These are phyloP conservation scores for Centropyge bicolor DNA, from an alignment of 2,797 vertebrate species.

Conservation along the genomic window DNA sequence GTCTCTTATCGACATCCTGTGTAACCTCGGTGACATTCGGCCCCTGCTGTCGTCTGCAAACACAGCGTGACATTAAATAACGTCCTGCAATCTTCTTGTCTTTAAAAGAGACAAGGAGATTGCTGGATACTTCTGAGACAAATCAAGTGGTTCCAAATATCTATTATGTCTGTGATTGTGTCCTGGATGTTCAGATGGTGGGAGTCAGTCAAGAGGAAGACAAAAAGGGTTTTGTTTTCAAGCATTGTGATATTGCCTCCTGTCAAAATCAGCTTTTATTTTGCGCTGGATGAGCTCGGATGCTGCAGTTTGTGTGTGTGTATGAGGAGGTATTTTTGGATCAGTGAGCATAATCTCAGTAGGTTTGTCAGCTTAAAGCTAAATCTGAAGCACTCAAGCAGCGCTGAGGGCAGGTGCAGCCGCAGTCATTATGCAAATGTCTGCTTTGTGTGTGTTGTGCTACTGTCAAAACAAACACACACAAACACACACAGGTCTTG, in stretches of 20 bases:
- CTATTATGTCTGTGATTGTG: not conserved
- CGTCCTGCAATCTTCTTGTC: not conserved
- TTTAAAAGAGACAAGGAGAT: constrained; percentile 1
- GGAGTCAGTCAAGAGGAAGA: constrained; percentile 4
- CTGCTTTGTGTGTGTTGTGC: constrained; percentile 67
- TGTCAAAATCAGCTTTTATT: constrained; percentile 30
- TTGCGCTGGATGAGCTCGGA: not conserved
- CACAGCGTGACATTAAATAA: constrained; percentile 1
- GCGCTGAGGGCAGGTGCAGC: constrained; percentile 73
- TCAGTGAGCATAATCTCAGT: constrained; percentile 39
- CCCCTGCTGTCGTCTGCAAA: constrained; percentile 4
- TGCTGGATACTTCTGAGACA: constrained; percentile 29
- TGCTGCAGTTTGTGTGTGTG: constrained; percentile 31
- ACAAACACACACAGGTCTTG: constrained; percentile 33
- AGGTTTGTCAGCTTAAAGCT: constrained; percentile 50
- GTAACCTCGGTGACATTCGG: constrained; percentile 8
- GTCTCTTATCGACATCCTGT: constrained; percentile 34
- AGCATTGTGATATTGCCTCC: constrained; percentile 19
- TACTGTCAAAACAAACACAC: constrained; percentile 69
- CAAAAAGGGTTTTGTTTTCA: not conserved
- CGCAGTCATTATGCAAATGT: constrained; percentile 79
- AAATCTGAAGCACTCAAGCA: constrained; percentile 57
- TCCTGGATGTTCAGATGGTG: not conserved
- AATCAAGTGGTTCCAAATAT: constrained; percentile 31
- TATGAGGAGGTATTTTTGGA: constrained; percentile 37